A percentile compares a stretch with the other conserved stretches of the same genome.
Evolutionary conservation across 2,888 invertebrate species (phyloP).

Genomic region (Drosophila prostipennis): DNA sequence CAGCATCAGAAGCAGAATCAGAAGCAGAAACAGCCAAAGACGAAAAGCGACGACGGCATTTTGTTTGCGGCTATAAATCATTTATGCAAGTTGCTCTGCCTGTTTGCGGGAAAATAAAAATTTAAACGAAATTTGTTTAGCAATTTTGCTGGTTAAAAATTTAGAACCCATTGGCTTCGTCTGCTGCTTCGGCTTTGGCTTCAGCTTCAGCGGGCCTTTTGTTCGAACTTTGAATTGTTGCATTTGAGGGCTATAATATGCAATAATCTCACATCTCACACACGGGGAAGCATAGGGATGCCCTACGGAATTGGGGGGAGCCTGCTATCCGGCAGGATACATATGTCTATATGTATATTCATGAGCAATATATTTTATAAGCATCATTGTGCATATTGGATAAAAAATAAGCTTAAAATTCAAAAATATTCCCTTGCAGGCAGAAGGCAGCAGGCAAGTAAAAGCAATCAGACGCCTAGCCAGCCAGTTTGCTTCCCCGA

Average conservation of each 20-base stretch:
- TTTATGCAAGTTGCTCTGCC: constrained; percentile 73
- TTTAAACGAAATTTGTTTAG: constrained; percentile 67
- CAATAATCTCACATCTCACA: constrained; percentile 66
- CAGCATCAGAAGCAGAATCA: constrained; percentile 36
- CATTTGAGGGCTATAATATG: constrained; percentile 72
- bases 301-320: constrained; percentile 12
- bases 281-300: not conserved
- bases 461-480: constrained; percentile 72
- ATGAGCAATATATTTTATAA: constrained; percentile 76
- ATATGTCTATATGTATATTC: constrained; percentile 62
- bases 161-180: constrained; percentile 51
- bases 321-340: constrained; percentile 37
- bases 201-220: constrained; percentile 34
- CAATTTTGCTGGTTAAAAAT: constrained; percentile 75
- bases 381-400: constrained; percentile 79
- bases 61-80: constrained; percentile 71
- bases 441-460: constrained; percentile 43
- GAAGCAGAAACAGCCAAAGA: constrained; percentile 31
- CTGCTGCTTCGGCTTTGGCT: too few relatives aligned
- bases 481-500: constrained; percentile 32
- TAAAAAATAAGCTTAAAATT: constrained; percentile 76
- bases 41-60: constrained; percentile 50
- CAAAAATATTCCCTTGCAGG: constrained; percentile 68
- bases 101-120: constrained; percentile 65
- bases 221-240: constrained; percentile 48